These are phyloP conservation scores for Poeciliopsis infans DNA, from an alignment of 2,797 vertebrate species.

Conservation along the genomic window DNA sequence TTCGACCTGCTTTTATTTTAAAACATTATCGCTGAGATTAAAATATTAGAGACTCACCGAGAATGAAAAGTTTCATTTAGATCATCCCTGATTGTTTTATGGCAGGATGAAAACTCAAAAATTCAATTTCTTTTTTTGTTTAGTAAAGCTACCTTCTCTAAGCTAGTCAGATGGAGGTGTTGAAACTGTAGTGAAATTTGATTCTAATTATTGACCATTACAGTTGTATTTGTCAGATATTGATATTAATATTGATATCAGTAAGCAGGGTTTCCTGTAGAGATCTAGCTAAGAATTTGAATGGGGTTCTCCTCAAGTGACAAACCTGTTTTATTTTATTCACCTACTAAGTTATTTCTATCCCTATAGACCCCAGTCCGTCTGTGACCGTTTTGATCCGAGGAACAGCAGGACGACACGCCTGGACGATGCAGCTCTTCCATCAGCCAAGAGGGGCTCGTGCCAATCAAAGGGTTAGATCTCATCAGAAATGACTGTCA, in stretches of 20 bases:
- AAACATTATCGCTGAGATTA: neutral
- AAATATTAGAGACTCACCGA: neutral
- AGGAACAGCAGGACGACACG: constrained; percentile 94
- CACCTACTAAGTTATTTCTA: constrained; percentile 7
- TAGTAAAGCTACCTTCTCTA: neutral
- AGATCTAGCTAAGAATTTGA: no score
- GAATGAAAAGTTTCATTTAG: neutral
- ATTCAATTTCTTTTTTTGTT: neutral
- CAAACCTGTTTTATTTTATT: neutral
- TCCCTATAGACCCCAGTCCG: constrained; percentile 88
- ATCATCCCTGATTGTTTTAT: neutral
- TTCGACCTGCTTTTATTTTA: neutral
- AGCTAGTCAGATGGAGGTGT: neutral
- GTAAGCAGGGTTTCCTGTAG: no score
- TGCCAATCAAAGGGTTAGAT: constrained; percentile 92
- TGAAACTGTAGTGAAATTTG: neutral
- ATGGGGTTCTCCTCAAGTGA: neutral
- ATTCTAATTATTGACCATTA: no score
- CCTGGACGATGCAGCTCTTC: constrained; percentile 96
- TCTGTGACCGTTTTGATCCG: constrained; percentile 93
- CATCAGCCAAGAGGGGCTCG: constrained; percentile 94
- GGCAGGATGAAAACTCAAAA: neutral
- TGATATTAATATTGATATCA: no score
- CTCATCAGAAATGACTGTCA: constrained; percentile 5
- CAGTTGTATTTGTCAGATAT: no score